Conservation (phyloP, 2,113 vertebrate species). For the Prinia subflava region DNA sequence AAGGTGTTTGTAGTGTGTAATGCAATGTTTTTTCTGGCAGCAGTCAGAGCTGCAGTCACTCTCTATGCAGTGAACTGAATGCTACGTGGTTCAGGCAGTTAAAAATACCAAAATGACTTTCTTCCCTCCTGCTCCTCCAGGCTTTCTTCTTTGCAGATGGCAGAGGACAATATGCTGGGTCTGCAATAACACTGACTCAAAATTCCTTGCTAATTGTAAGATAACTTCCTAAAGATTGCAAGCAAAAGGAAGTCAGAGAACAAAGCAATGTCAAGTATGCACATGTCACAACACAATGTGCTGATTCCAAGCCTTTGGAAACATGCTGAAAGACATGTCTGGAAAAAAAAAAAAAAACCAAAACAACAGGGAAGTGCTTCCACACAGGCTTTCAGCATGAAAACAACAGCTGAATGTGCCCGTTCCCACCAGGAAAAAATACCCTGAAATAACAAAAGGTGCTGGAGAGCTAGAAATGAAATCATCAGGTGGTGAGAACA, state of each 20-base stretch:
- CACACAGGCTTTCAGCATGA: constrained; percentile 18
- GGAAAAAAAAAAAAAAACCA: background rate
- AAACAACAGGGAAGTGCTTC: constrained; percentile 14
- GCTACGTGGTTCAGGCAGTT: background rate
- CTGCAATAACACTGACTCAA: constrained; percentile 54
- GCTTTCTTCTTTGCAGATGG: constrained; percentile 38
- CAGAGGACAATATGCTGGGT: constrained; percentile 35
- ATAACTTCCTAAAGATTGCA: constrained; percentile 76
- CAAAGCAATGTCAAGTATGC: constrained; percentile 77
- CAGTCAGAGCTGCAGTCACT: background rate
- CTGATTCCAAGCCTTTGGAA: constrained; percentile 66
- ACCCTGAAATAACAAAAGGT: constrained; percentile 51
- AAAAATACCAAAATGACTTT: background rate
- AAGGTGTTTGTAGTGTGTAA: background rate
- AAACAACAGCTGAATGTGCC: constrained; percentile 73
- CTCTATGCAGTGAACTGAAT: background rate
- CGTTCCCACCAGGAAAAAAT: constrained; percentile 65
- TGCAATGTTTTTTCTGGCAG: background rate
- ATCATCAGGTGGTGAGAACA: constrained; percentile 46
- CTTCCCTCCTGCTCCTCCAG: background rate
- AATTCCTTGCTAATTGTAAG: constrained; percentile 74
- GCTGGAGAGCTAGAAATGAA: constrained; percentile 63
- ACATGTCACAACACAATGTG: constrained; percentile 68
- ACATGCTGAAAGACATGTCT: constrained; percentile 64
- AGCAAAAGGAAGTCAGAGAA: constrained; percentile 76